Conservation (phyloP, 2,797 vertebrate species). For the Acanthurus tractus region DNA sequence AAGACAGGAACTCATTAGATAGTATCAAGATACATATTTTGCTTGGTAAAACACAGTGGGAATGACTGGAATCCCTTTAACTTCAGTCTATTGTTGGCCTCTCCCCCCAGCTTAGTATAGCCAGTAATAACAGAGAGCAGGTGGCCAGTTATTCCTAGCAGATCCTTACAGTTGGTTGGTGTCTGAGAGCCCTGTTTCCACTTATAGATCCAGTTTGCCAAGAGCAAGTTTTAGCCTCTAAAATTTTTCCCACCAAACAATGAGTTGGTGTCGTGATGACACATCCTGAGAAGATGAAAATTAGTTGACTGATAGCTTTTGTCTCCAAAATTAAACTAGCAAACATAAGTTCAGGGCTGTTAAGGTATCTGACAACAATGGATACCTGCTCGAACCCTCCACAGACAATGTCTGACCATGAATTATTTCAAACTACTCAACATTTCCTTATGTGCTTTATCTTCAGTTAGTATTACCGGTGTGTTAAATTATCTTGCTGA, state of each 20-base stretch:
- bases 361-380: not conserved
- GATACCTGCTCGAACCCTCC: no score
- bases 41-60: conserved; percentile 11
- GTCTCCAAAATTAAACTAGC: not conserved
- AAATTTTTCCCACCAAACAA: not conserved
- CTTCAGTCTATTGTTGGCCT: conserved; percentile 53
- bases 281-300: not conserved
- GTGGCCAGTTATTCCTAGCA: conserved; percentile 64
- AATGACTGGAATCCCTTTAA: conserved; percentile 36
- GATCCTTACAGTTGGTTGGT: conserved; percentile 25
- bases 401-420: no score
- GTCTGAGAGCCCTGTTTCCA: conserved; percentile 31
- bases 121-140: conserved; percentile 72
- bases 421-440: no score
- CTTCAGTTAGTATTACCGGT: no score
- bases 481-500: no score
- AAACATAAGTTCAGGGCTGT: not conserved
- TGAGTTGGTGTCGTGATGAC: not conserved
- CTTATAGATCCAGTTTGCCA: not conserved
- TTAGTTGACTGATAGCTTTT: not conserved
- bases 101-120: conserved; percentile 35
- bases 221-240: not conserved
- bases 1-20: not conserved
- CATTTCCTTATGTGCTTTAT: no score
- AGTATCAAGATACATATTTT: not conserved